Evolutionary conservation across 2,113 vertebrate genomes (phyloP).

Genomic region (Urocitellus parryii): DNA sequence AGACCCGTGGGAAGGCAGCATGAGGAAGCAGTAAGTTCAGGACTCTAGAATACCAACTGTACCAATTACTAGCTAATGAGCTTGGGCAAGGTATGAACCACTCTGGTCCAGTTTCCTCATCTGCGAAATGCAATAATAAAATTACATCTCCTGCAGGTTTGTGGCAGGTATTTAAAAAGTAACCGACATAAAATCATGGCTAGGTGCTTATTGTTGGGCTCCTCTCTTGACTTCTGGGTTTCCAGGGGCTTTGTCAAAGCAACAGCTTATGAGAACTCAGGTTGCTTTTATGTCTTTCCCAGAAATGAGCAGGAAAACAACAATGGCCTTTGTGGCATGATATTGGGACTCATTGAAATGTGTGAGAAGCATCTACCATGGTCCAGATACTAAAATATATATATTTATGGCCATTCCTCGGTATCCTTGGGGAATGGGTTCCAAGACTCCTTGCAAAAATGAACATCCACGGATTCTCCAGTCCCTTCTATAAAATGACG

Average conservation of each 20-base stretch:
- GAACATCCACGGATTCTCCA: background rate
- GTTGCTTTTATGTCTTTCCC: background rate
- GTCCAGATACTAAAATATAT: background rate
- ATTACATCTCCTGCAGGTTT: background rate
- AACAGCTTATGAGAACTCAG: background rate
- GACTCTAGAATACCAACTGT: background rate
- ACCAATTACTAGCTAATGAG: background rate
- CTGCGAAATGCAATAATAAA: background rate
- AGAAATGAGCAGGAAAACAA: background rate
- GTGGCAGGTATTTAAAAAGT: background rate
- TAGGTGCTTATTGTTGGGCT: too few relatives aligned
- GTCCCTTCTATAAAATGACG: background rate
- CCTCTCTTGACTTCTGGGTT: background rate
- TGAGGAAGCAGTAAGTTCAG: too few relatives aligned
- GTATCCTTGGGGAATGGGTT: background rate
- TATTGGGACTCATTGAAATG: background rate
- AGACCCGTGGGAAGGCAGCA: fast-evolving
- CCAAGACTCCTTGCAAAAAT: background rate
- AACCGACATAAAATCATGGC: background rate
- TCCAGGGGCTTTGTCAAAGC: background rate
- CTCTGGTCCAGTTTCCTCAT: background rate
- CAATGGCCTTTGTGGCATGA: background rate
- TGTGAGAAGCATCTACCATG: background rate
- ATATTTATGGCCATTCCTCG: background rate
- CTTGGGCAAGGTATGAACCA: background rate